Evolutionary conservation across 2,113 vertebrate species (phyloP), one percentile per base, ranked within the genome.

Genomic region (Brachypteracias leptosomus): DNA sequence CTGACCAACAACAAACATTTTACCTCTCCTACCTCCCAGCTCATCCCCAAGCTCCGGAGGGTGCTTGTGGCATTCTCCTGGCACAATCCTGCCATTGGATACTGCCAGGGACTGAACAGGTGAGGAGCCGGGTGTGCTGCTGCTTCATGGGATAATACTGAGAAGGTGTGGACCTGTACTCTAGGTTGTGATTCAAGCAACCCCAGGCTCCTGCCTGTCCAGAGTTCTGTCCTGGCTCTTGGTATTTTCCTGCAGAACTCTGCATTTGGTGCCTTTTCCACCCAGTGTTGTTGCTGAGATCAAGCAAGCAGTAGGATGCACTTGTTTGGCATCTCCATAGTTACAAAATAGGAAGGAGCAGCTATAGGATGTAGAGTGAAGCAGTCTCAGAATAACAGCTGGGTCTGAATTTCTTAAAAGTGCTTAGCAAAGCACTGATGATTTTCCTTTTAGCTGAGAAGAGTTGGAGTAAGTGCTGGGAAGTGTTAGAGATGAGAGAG

Each of bases 41-140:
- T 98, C 95, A 97, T 99, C 7, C 98, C 98, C 93, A 98, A 98
- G 97, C 99, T 99, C 20, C 98, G 98, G 8, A 98, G 98, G 36
- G 95, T 99, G 88, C 96, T 99, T 31, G 57, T 99, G 94, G 99
- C 99, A 17, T 99, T 99, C 95, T 99, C 99, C 85, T 99, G 99
- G 98, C 99, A 99, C 78, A 99, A 99, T 94, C 99, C 98, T 33
- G 89, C 97, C 36, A 98, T 99, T 26, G 99, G 99, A 72, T 99
- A 99, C 96, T 99, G 99, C 94, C 99, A 99, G 88, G 99, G 99
- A 40, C 97, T 99, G 73, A 99, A 99, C 98, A 99, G 99, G 99
- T 99, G 72, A 97, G 97, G 33, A 80, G 3, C 9, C 6, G 65
- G 26, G 42, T 75, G 6, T 51, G 55, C 28, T 73, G 20, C n/a